These are phyloP conservation scores for Drosophila antonietae DNA, from an alignment of 2,888 invertebrate species.

Conservation along the genomic window DNA sequence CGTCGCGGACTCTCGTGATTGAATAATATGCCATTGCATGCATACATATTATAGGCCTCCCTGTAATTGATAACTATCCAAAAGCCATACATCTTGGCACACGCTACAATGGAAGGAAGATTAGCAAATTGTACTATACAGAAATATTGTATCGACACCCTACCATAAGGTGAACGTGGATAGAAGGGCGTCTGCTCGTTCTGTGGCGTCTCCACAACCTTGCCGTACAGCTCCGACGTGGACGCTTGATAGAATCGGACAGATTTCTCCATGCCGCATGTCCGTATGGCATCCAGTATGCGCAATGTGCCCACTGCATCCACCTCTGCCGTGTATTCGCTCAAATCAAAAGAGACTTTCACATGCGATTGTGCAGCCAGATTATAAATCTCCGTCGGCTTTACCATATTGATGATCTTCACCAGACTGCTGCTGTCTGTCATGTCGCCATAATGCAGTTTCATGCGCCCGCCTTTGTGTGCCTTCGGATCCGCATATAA, in stretches of 20 bases:
- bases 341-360: slow-evolving; percentile 98
- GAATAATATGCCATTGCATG: slow-evolving; percentile 97
- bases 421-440: slow-evolving; percentile 98
- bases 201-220: slow-evolving; percentile 96
- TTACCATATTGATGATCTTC: slow-evolving; percentile 89
- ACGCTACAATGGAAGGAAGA: slow-evolving; percentile 87
- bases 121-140: not conserved
- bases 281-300: slow-evolving; percentile 95
- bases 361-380: slow-evolving; percentile 99
- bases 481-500: slow-evolving; percentile 95
- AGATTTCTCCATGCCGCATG: slow-evolving; percentile 92
- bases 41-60: slow-evolving; percentile 97
- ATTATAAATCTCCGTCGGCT: slow-evolving; percentile 98
- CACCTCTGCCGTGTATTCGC: slow-evolving; percentile 99
- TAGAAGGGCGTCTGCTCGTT: slow-evolving; percentile 98
- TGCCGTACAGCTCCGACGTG: slow-evolving; percentile 97
- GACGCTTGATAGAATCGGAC: slow-evolving; percentile 98
- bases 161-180: slow-evolving; percentile 98
- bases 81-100: slow-evolving; percentile 97
- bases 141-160: slow-evolving; percentile 43
- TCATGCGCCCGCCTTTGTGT: slow-evolving; percentile 95
- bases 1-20: slow-evolving; percentile 98
- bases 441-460: slow-evolving; percentile 99
- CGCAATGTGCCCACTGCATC: slow-evolving; percentile 97
- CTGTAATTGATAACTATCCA: slow-evolving; percentile 98